Percentiles rank a stretch among this genome's conserved stretches.
These are phyloP conservation scores for Andrena praecox DNA, from an alignment of 2,888 invertebrate genomes.

Conservation along the genomic window DNA sequence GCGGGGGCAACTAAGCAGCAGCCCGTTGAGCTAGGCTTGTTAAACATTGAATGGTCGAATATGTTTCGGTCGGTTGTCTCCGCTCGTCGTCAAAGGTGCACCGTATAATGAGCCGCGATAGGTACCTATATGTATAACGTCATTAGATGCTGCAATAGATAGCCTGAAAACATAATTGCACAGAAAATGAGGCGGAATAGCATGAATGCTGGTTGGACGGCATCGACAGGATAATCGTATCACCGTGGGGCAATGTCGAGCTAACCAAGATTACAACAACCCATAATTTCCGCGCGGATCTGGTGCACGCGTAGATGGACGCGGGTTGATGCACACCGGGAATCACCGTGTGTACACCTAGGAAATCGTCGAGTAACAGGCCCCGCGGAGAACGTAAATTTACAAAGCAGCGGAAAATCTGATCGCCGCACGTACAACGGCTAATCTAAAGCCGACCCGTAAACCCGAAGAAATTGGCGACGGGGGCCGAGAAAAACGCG, in stretches of 20 bases:
- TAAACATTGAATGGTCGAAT: background rate
- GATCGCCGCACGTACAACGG: background rate
- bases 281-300: slow-evolving; percentile 53
- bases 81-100: background rate
- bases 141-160: slow-evolving; percentile 31
- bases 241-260: slow-evolving; percentile 59
- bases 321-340: slow-evolving; percentile 4
- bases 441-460: background rate
- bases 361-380: slow-evolving; percentile 40
- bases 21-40: slow-evolving; percentile 13
- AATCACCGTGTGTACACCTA: slow-evolving; percentile 16
- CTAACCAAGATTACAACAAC: slow-evolving; percentile 53
- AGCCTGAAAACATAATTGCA: slow-evolving; percentile 55
- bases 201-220: slow-evolving; percentile 12
- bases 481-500: background rate
- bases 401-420: slow-evolving; percentile 14
- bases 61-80: slow-evolving; percentile 10
- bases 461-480: background rate
- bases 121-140: background rate
- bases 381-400: slow-evolving; percentile 26
- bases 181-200: slow-evolving; percentile 36
- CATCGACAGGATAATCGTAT: slow-evolving; percentile 61
- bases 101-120: slow-evolving; percentile 21
- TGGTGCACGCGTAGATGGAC: slow-evolving; percentile 17
- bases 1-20: background rate